phyloP scores from a whole-genome alignment of 2,797 vertebrate genomes.

The Botia kubotai region DNA sequence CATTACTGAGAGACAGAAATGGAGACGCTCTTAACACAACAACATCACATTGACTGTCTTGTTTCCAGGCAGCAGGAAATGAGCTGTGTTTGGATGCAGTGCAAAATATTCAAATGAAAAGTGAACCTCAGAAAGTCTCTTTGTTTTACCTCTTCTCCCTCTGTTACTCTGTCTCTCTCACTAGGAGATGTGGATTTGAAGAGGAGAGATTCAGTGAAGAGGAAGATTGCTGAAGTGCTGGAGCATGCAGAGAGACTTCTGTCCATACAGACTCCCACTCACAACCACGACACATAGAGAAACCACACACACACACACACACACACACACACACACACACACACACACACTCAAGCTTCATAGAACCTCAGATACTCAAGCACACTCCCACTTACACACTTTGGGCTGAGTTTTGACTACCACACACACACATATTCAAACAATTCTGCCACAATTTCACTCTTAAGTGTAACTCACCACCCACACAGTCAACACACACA shows the following conservation, averaged over 20 bases:
- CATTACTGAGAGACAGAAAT: conserved; percentile 17
- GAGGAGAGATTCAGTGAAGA: conserved; percentile 83
- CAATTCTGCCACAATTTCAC: conserved; percentile 17
- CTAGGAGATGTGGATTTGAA: conserved; percentile 81
- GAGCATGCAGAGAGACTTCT: conserved; percentile 84
- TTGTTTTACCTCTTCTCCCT: conserved; percentile 30
- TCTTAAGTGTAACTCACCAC: conserved; percentile 27
- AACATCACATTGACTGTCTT: background rate
- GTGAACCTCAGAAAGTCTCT: background rate
- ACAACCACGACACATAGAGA: conserved; percentile 54
- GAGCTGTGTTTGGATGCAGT: conserved; percentile 23
- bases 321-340: conserved; percentile 31
- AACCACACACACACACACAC: conserved; percentile 25
- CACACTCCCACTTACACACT: conserved; percentile 39
- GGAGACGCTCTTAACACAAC: conserved; percentile 24
- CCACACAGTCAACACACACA: conserved; percentile 26
- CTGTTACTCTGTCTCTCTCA: conserved; percentile 24
- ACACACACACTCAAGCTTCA: conserved; percentile 27
- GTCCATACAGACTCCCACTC: conserved; percentile 69
- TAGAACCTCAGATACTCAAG: conserved; percentile 25
- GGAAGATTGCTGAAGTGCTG: conserved; percentile 83
- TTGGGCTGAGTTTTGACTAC: conserved; percentile 33
- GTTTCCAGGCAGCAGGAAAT: conserved; percentile 6
- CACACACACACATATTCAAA: conserved; percentile 21
- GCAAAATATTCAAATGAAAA: conserved; percentile 13